Evolutionary conservation across 2,888 invertebrate species (phyloP).

Genomic region (Venusia cambrica): DNA sequence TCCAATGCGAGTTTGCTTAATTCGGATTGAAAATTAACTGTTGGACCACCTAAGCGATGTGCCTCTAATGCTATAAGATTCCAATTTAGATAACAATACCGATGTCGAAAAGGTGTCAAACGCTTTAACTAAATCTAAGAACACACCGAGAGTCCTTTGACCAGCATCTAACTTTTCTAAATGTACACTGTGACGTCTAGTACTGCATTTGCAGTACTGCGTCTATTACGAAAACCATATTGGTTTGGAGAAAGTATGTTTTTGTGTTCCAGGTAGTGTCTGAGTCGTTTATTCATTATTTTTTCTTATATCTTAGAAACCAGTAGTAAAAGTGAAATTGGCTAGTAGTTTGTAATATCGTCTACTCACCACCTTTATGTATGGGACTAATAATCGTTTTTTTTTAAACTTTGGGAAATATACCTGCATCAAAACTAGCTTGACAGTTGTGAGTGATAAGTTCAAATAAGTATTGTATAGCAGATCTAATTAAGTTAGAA

Average conservation of each 20-base stretch:
- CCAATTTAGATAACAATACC: too few species aligned
- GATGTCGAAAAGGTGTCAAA: too few species aligned
- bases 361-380: too few species aligned
- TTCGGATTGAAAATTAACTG: too few species aligned
- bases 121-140: too few species aligned
- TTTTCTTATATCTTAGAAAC: not conserved
- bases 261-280: too few species aligned
- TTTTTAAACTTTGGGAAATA: not conserved
- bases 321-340: not conserved
- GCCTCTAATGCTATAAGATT: too few species aligned
- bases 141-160: too few species aligned
- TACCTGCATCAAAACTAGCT: not conserved
- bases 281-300: too few species aligned
- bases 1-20: too few species aligned
- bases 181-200: not conserved
- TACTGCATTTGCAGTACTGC: not conserved
- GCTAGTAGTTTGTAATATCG: not conserved
- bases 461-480: not conserved
- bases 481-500: not conserved
- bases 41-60: too few species aligned
- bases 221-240: not conserved
- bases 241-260: too few species aligned
- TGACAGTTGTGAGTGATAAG: not conserved
- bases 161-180: not conserved
- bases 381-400: not conserved